A percentile compares a stretch with the other conserved stretches of the same genome.
These are phyloP conservation scores for Pegoplata infirma DNA, from an alignment of 2,888 invertebrate genomes.

Conservation along the genomic window DNA sequence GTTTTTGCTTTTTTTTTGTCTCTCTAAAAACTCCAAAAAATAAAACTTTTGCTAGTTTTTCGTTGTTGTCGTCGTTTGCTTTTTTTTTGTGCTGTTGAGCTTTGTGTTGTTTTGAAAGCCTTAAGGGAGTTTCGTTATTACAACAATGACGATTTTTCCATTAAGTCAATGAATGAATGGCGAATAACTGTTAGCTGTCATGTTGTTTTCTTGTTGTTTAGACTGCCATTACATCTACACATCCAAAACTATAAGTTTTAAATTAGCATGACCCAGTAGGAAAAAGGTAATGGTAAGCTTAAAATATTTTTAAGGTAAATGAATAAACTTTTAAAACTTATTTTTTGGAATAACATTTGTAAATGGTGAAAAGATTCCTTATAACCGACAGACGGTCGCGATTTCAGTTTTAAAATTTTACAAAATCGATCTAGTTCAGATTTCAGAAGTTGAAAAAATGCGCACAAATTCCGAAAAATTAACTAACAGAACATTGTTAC, in stretches of 20 bases:
- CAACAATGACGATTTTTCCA: conserved; percentile 44
- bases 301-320: too few species aligned
- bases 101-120: conserved; percentile 19
- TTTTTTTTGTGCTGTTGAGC: neutral
- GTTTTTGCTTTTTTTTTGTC: neutral
- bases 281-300: too few species aligned
- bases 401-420: too few species aligned
- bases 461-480: too few species aligned
- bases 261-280: neutral
- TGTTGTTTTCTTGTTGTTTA: conserved; percentile 37
- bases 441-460: too few species aligned
- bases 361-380: too few species aligned
- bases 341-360: too few species aligned
- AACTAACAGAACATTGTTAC: too few species aligned
- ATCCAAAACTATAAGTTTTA: neutral
- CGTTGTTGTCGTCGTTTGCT: neutral
- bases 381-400: too few species aligned
- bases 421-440: too few species aligned
- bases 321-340: too few species aligned
- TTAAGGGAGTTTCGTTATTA: conserved; percentile 30
- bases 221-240: conserved; percentile 13
- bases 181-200: conserved; percentile 58
- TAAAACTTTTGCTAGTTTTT: neutral
- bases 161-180: conserved; percentile 57
- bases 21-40: neutral